A percentile compares a stretch with the other conserved stretches of the same genome.
Evolutionary conservation across 2,113 vertebrate species (phyloP).

Genomic region (Suricata suricatta): DNA sequence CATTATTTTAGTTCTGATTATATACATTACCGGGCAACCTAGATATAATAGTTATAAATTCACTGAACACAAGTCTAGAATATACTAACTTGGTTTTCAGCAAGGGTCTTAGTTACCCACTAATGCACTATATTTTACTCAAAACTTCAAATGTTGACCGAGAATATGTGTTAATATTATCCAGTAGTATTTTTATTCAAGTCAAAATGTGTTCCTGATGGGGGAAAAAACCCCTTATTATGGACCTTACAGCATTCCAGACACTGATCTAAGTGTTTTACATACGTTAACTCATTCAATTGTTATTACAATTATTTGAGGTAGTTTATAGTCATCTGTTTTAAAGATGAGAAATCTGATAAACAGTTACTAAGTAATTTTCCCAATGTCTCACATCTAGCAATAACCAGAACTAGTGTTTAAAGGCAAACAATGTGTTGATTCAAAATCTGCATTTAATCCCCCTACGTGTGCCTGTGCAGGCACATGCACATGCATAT

Average conservation of each 20-base stretch:
- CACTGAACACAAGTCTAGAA: background rate
- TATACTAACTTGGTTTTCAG: background rate
- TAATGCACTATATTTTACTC: background rate
- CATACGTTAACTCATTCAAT: background rate
- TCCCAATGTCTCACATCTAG: background rate
- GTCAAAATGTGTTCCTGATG: background rate
- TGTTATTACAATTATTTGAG: background rate
- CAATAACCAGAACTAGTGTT: background rate
- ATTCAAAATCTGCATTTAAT: background rate
- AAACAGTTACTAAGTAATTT: background rate
- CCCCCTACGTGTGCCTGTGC: background rate
- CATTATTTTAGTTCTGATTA: background rate
- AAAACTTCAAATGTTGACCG: background rate
- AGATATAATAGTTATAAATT: background rate
- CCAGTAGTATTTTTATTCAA: background rate
- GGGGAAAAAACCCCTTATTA: background rate
- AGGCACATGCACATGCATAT: background rate
- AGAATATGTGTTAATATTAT: background rate
- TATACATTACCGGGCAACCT: background rate
- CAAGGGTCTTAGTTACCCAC: background rate
- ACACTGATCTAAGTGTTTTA: background rate
- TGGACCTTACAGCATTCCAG: background rate
- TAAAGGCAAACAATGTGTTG: background rate
- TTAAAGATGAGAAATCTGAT: background rate
- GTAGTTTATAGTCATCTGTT: background rate